Conservation (phyloP, 2,797 vertebrate genomes). For the Crax fasciolata region DNA sequence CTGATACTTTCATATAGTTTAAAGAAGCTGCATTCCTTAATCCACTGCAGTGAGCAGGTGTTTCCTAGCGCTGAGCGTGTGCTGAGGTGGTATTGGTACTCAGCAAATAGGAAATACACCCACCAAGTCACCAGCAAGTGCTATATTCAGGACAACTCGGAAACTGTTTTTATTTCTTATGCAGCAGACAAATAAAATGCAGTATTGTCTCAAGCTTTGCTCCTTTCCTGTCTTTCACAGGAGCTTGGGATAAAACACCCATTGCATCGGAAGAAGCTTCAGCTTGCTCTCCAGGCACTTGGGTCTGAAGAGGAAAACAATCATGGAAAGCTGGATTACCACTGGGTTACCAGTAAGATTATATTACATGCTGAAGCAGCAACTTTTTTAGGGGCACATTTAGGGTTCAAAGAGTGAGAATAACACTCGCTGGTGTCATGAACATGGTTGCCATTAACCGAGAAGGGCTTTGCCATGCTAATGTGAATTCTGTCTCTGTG, state of each 20-base stretch:
- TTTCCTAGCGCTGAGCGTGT: background rate
- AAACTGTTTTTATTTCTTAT: background rate
- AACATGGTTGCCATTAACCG: background rate
- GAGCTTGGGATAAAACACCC: constrained; percentile 96
- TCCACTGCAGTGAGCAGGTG: background rate
- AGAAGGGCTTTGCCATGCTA: background rate
- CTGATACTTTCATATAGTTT: background rate
- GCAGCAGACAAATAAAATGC: background rate
- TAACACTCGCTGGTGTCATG: background rate
- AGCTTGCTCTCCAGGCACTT: constrained; percentile 94
- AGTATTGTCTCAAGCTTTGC: background rate
- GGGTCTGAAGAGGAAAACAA: constrained; percentile 97
- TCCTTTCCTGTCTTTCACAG: constrained; percentile 77
- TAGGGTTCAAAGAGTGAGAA: background rate
- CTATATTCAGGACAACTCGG: background rate
- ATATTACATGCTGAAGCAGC: background rate
- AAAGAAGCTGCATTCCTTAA: background rate
- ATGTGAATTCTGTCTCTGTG: background rate
- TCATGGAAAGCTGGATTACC: constrained; percentile 95
- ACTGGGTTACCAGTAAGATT: constrained; percentile 96
- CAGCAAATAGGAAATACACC: background rate
- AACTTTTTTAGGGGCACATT: background rate
- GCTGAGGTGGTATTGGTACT: background rate
- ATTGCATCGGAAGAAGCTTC: constrained; percentile 96
- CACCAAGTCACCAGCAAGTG: background rate